phyloP scores from a whole-genome alignment of 2,113 vertebrate genomes.

The Atrichornis clamosus region DNA sequence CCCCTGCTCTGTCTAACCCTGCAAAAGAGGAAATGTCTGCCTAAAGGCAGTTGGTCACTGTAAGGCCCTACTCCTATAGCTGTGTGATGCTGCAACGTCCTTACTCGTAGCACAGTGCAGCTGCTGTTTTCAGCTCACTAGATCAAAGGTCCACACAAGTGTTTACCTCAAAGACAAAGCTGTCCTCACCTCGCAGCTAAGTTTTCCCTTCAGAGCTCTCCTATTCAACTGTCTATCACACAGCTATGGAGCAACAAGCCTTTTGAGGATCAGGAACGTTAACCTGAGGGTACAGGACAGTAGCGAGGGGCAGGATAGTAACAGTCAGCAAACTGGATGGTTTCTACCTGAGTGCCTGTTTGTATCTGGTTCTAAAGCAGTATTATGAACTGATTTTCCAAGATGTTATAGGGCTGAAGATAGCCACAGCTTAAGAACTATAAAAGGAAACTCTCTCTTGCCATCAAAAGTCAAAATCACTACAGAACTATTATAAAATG shows the following conservation, averaged over 20 bases:
- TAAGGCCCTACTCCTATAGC: not conserved
- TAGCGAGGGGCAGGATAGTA: not conserved
- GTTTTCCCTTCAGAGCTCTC: not conserved
- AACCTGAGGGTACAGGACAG: not conserved
- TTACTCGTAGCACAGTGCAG: not conserved
- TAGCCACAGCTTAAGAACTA: constrained; percentile 6
- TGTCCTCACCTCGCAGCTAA: not conserved
- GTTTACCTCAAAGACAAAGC: not conserved
- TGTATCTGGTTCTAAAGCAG: not conserved
- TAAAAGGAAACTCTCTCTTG: constrained; percentile 33
- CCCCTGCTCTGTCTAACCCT: not conserved
- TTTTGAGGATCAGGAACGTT: not conserved
- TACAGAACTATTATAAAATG: constrained; percentile 5
- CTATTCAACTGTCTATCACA: not conserved
- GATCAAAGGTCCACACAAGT: not conserved
- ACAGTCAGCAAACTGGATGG: not conserved
- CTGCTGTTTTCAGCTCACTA: not conserved
- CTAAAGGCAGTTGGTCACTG: not conserved
- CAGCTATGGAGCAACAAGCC: not conserved
- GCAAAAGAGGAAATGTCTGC: not conserved
- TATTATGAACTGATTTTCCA: not conserved
- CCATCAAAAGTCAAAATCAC: constrained; percentile 36
- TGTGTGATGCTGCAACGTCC: rapidly evolving
- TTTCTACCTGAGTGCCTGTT: not conserved
- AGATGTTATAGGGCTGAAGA: constrained; percentile 11